Evolutionary conservation across 2,888 invertebrate genomes (phyloP).

Genomic region (Rhynchonema sp.): DNA sequence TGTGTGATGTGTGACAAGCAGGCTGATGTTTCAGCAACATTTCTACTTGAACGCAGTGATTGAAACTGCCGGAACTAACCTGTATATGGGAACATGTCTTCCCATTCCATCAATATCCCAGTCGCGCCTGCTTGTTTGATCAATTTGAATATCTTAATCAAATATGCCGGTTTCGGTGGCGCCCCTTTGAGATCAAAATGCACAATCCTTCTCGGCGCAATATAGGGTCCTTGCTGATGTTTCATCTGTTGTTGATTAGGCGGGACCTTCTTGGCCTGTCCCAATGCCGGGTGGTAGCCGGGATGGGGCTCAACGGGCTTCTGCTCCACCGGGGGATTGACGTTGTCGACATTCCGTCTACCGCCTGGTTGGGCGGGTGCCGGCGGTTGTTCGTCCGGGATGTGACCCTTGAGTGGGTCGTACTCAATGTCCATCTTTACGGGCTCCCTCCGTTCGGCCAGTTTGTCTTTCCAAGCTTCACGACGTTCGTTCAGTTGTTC

Average conservation of each 20-base stretch:
- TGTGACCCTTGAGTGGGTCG: too few species aligned
- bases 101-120: slow-evolving; percentile 39
- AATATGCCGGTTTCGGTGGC: slow-evolving; percentile 6
- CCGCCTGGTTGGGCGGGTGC: too few species aligned
- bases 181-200: slow-evolving; percentile 11
- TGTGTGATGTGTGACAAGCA: neutral
- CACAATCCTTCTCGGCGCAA: slow-evolving; percentile 3
- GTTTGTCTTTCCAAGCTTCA: too few species aligned
- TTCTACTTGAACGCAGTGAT: neutral
- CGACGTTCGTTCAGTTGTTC: too few species aligned
- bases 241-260: neutral
- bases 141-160: slow-evolving; percentile 4
- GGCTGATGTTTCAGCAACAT: neutral
- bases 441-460: too few species aligned
- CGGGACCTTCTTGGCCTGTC: too few species aligned
- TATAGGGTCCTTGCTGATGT: neutral
- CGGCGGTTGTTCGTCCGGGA: too few species aligned
- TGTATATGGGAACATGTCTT: slow-evolving; percentile 41
- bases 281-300: too few species aligned
- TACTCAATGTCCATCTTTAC: too few species aligned
- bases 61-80: slow-evolving; percentile 29
- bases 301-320: too few species aligned
- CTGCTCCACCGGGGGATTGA: too few species aligned
- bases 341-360: too few species aligned
- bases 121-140: slow-evolving; percentile 29